phyloP scores from a whole-genome alignment of 2,797 vertebrate genomes.

The Anguilla marmorata region DNA sequence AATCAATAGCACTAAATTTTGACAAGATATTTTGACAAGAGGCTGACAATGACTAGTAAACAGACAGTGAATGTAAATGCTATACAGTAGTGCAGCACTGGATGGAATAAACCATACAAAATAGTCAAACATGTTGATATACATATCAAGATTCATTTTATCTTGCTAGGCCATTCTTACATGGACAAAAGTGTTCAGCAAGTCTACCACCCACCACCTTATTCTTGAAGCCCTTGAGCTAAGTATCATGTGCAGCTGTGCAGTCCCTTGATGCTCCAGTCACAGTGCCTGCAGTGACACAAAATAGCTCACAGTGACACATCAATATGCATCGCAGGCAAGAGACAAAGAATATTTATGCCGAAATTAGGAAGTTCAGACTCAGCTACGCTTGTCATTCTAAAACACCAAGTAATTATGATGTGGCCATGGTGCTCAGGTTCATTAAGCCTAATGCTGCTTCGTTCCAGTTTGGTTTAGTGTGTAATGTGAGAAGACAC shows the following conservation, averaged over 20 bases:
- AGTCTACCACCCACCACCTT: neutral
- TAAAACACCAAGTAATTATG: neutral
- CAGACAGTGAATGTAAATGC: neutral
- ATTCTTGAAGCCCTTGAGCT: neutral
- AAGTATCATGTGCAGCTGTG: neutral
- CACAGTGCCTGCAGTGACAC: neutral
- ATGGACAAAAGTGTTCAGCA: neutral
- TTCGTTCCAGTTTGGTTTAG: neutral
- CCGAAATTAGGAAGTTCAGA: neutral
- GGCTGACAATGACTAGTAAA: neutral
- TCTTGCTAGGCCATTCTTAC: neutral
- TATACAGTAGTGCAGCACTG: neutral
- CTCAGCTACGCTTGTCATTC: constrained; percentile 2
- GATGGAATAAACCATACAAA: neutral
- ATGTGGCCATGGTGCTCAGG: neutral
- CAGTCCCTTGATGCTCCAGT: neutral
- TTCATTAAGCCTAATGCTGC: neutral
- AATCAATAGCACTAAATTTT: neutral
- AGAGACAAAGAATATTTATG: neutral
- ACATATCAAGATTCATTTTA: neutral
- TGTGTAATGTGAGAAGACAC: neutral
- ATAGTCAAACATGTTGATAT: neutral
- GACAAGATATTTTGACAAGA: constrained; percentile 15
- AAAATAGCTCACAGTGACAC: neutral
- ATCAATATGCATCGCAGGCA: neutral